phyloP scores from a whole-genome alignment of 2,888 invertebrate species.

The Dorcus hopei region DNA sequence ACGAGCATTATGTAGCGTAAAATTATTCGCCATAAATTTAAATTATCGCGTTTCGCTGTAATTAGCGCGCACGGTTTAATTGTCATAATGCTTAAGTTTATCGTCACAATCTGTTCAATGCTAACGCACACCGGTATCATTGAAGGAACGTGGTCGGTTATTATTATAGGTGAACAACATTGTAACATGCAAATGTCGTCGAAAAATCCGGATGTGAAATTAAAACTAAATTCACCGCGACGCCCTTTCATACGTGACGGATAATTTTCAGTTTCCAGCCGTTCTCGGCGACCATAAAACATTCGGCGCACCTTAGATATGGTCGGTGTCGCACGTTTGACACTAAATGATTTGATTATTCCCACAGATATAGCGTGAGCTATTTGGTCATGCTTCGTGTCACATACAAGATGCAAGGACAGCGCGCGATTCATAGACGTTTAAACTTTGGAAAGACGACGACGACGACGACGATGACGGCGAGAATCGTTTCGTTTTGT shows the following conservation, averaged over 20 bases:
- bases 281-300: neutral
- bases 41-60: neutral
- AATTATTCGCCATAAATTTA: neutral
- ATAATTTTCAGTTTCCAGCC: neutral
- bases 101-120: too few species aligned
- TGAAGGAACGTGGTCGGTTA: too few species aligned
- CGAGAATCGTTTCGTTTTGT: too few species aligned
- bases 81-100: neutral
- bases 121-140: too few species aligned
- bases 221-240: neutral
- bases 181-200: neutral
- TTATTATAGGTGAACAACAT: too few species aligned
- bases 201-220: neutral
- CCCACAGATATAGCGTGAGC: conserved; percentile 37
- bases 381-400: conserved; percentile 38
- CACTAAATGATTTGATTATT: conserved; percentile 40
- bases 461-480: too few species aligned
- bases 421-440: conserved; percentile 1
- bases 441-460: conserved; percentile 1
- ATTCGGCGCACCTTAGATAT: conserved; percentile 20
- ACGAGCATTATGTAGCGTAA: too few species aligned
- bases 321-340: conserved; percentile 35
- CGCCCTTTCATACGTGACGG: neutral
- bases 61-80: neutral
- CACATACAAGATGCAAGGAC: conserved; percentile 30